These are phyloP conservation scores for Arothron firmamentum DNA, from an alignment of 2,113 vertebrate species.

Conservation along the genomic window DNA sequence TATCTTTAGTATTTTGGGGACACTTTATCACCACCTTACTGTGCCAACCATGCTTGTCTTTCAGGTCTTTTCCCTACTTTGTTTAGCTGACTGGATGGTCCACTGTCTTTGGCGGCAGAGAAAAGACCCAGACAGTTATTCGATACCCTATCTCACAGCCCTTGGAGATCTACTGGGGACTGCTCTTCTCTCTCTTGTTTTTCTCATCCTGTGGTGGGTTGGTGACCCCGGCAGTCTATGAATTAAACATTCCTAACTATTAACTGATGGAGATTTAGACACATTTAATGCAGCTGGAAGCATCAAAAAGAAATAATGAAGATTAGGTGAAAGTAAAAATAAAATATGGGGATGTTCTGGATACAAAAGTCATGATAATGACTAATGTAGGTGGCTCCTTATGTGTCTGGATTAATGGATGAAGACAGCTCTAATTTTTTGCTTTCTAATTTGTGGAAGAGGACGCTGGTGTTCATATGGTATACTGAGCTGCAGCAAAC, in stretches of 20 bases:
- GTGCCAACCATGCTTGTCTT: conserved; percentile 7
- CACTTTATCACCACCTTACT: neutral
- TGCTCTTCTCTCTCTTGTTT: conserved; percentile 81
- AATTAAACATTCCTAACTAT: neutral
- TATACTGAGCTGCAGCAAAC: too few species aligned
- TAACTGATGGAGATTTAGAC: too few species aligned
- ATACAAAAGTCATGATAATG: too few species aligned
- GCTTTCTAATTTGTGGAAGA: too few species aligned
- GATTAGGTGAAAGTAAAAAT: too few species aligned
- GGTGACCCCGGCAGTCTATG: conserved; percentile 37
- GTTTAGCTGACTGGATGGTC: conserved; percentile 82
- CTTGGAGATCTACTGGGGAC: conserved; percentile 89
- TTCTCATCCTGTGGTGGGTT: conserved; percentile 66
- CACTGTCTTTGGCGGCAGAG: conserved; percentile 82
- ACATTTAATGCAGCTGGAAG: too few species aligned
- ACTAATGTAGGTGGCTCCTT: too few species aligned
- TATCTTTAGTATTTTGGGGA: neutral
- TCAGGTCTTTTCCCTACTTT: conserved; percentile 84
- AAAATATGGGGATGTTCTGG: too few species aligned
- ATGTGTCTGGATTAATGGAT: too few species aligned
- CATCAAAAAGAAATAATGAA: too few species aligned
- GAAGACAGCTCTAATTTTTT: too few species aligned
- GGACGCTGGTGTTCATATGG: too few species aligned
- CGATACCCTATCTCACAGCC: conserved; percentile 95
- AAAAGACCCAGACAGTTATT: conserved; percentile 88